Conservation (phyloP, 2,113 vertebrate species). For the Ammodytes marinus region DNA sequence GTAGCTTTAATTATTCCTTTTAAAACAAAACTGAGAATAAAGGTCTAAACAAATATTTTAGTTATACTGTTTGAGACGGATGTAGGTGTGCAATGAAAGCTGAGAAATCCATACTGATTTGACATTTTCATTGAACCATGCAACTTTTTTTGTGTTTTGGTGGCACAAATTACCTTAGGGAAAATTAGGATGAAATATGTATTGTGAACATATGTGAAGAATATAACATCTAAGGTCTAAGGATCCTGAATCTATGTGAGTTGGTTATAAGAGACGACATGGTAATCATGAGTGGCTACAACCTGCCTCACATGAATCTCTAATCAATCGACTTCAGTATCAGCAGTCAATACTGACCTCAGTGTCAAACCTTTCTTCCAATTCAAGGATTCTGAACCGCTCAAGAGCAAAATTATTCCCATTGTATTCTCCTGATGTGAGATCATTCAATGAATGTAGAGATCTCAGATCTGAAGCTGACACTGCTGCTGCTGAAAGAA, state of each 20-base stretch:
- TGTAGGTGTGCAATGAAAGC: no score
- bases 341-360: constrained; percentile 18
- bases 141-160: neutral
- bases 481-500: constrained; percentile 27
- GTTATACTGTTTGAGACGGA: no score
- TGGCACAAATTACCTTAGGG: neutral
- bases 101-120: neutral
- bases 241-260: constrained; percentile 27
- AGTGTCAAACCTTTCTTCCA: neutral
- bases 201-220: no score
- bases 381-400: constrained; percentile 2
- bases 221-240: neutral
- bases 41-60: no score
- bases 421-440: constrained; percentile 14
- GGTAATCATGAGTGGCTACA: constrained; percentile 21
- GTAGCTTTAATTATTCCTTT: no score
- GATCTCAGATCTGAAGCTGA: constrained; percentile 16
- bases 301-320: constrained; percentile 15
- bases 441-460: constrained; percentile 24
- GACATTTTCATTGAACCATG: neutral
- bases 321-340: constrained; percentile 14
- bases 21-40: no score
- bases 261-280: constrained; percentile 15
- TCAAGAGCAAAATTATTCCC: neutral
- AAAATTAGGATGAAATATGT: no score